Conservation (phyloP, 2,888 invertebrate species). For the Nebria brevicollis region DNA sequence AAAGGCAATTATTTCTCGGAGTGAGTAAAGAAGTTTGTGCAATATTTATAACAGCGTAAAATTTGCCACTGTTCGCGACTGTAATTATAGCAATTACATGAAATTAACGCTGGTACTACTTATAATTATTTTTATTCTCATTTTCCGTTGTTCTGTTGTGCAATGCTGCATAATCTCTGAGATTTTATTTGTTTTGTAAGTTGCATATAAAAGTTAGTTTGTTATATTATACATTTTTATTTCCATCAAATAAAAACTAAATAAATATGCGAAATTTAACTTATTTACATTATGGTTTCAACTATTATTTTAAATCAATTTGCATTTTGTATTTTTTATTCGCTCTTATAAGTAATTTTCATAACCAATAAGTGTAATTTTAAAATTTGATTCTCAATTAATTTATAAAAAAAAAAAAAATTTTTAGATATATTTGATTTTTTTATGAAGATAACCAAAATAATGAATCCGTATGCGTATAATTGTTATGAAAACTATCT, state of each 20-base stretch:
- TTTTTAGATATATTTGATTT: too few relatives aligned
- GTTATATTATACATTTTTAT: not conserved
- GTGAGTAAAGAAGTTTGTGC: constrained; percentile 35
- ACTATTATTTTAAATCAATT: too few relatives aligned
- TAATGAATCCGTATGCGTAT: too few relatives aligned
- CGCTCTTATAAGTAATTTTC: too few relatives aligned
- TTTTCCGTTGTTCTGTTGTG: not conserved
- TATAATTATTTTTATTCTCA: not conserved
- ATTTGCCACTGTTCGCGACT: constrained; percentile 36
- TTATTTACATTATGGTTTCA: too few relatives aligned
- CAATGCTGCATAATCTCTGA: not conserved
- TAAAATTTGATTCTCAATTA: too few relatives aligned
- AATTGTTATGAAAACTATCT: too few relatives aligned
- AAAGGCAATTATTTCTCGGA: constrained; percentile 41
- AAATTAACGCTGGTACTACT: constrained; percentile 26
- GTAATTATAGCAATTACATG: constrained; percentile 36
- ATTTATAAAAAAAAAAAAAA: too few relatives aligned
- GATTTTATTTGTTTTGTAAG: not conserved
- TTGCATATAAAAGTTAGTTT: not conserved
- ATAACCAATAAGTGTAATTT: too few relatives aligned
- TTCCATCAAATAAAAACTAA: not conserved
- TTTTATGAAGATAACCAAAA: too few relatives aligned
- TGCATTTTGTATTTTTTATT: too few relatives aligned
- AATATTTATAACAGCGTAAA: constrained; percentile 35
- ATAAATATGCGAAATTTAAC: too few relatives aligned